Evolutionary conservation across 2,113 vertebrate genomes (phyloP), one percentile per base, ranked within the genome.

Genomic region (Hippopotamus amphibius): DNA sequence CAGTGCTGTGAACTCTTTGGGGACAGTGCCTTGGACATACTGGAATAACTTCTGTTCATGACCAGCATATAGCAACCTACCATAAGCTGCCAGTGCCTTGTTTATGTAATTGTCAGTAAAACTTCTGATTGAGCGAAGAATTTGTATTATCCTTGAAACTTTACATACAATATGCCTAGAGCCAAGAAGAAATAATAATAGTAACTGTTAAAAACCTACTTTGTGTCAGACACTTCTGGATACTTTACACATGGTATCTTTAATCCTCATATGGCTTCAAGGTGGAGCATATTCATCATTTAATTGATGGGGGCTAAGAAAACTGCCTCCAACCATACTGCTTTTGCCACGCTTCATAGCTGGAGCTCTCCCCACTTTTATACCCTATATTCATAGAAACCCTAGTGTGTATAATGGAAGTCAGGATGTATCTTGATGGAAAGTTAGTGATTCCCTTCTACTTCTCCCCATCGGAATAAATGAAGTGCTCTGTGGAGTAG

Each of bases 41-140:
- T 74, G 59, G 68, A 46, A 16, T 93, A 80, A 74, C 83, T 87
- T 96, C 90, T 90, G 28, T 77, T 93, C 21, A 69, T 57, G 80
- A 85, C 65, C n/a, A 48, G 46, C 33, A 48, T 72, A 55, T 30
- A 95, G 65, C 63, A 88, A 30, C 33, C 41, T 89, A 59, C 33
- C 3, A 1, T 82, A 72, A 68, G 84, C 48, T 87, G 22, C 80
- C 6, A 72, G 30, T 86, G 28, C 41, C 43, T 66, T 92, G 63
- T 68, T 92, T 76, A 71, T 87, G 2, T 65, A 89, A 93, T 65
- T 79, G 30, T 90, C 72, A 72, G 9, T 93, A 68, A 69, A 72
- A 93, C 89, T 91, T 95, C 61, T 93, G 71, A 46, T 89, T 93
- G 66, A 86, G 71, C 68, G 81, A 77, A 95, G 46, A 97, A 50